Percentiles rank a stretch among this genome's conserved stretches.
Conservation (phyloP, 2,797 vertebrate species). For the Sphenopsis melanotis region DNA sequence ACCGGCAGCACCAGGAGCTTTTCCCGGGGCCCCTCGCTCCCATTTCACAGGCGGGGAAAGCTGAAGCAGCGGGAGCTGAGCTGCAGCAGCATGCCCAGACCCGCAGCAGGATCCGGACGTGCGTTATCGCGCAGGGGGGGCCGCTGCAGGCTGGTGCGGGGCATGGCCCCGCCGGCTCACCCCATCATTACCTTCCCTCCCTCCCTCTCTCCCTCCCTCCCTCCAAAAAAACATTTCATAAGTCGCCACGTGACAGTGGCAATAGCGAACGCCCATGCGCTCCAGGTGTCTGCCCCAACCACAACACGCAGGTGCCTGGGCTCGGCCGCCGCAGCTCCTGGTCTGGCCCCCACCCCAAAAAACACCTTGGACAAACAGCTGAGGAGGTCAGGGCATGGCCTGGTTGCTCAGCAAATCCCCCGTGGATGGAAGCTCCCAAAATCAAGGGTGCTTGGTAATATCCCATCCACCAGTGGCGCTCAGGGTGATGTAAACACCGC, state of each 20-base stretch:
- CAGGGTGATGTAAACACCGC: neutral
- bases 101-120: neutral
- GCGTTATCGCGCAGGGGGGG: neutral
- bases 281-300: slow-evolving; percentile 18
- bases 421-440: neutral
- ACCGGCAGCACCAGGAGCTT: neutral
- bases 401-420: accelerated
- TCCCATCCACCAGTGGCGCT: neutral
- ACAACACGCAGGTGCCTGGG: slow-evolving; percentile 18
- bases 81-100: slow-evolving; percentile 2
- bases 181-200: slow-evolving; percentile 51
- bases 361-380: neutral
- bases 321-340: accelerated
- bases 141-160: slow-evolving; percentile 4
- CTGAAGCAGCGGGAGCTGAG: neutral
- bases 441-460: neutral
- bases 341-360: neutral
- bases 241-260: slow-evolving; percentile 41
- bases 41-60: neutral
- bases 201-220: neutral
- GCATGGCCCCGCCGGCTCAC: slow-evolving; percentile 39
- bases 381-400: neutral
- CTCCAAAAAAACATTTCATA: slow-evolving; percentile 58
- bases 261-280: slow-evolving; percentile 24
- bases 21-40: neutral